A percentile compares a stretch with the other conserved stretches of the same genome.
These are phyloP conservation scores for Sinopyrophorus schimmeli DNA, from an alignment of 2,888 invertebrate species.

Conservation along the genomic window DNA sequence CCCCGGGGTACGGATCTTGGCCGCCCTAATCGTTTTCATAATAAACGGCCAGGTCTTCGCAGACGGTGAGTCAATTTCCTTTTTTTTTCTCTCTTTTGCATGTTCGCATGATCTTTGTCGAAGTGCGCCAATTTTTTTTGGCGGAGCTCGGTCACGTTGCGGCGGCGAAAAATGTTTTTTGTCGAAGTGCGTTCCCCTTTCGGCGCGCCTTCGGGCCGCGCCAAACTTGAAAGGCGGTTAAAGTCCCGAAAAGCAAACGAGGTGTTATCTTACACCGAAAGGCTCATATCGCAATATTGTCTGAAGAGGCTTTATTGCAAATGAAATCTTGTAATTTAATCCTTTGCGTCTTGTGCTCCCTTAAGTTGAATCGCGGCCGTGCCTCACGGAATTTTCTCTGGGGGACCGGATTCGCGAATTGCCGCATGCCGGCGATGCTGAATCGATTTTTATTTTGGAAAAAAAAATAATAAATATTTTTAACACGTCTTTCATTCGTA, in stretches of 20 bases:
- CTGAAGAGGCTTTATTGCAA: background rate
- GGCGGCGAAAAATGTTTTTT: slow-evolving; percentile 14
- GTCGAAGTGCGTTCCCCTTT: no score
- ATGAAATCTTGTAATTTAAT: background rate
- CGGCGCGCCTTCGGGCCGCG: background rate
- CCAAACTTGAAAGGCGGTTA: slow-evolving; percentile 11
- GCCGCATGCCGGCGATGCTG: background rate
- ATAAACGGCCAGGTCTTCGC: slow-evolving; percentile 52
- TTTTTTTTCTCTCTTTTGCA: slow-evolving; percentile 36
- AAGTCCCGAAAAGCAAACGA: slow-evolving; percentile 4
- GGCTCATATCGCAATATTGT: slow-evolving; percentile 4
- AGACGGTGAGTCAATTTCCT: slow-evolving; percentile 51
- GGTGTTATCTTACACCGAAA: slow-evolving; percentile 4
- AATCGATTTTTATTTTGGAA: background rate
- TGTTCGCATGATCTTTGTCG: slow-evolving; percentile 39
- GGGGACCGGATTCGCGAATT: background rate
- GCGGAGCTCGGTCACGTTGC: slow-evolving; percentile 21
- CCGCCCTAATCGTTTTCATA: slow-evolving; percentile 48
- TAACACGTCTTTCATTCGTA: background rate
- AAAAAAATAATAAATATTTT: background rate
- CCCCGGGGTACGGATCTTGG: slow-evolving; percentile 44
- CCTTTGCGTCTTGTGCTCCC: no score
- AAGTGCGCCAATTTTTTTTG: slow-evolving; percentile 24
- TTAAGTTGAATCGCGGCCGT: no score
- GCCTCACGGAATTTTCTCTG: background rate